phyloP scores from a whole-genome alignment of 2,888 invertebrate species.

The Argynnis bischoffii region DNA sequence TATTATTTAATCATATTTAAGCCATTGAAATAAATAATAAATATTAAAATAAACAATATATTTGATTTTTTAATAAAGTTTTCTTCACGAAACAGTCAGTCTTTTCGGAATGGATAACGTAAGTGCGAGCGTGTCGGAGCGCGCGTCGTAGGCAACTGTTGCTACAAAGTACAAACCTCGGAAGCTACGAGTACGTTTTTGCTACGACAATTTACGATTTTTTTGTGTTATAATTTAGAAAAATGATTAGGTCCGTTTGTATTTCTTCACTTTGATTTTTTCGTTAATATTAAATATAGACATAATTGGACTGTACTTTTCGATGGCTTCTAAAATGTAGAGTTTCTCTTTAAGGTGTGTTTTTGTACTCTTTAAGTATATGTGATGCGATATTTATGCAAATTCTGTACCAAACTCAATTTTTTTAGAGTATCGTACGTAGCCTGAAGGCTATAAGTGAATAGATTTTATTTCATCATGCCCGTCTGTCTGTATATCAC shows the following conservation, averaged over 20 bases:
- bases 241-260: not conserved
- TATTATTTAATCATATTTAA: not conserved
- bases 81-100: conserved; percentile 13
- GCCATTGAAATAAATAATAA: not conserved
- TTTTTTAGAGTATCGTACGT: too few species aligned
- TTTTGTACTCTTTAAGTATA: too few species aligned
- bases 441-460: too few species aligned
- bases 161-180: conserved; percentile 52
- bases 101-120: conserved; percentile 37
- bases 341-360: too few species aligned
- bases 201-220: conserved; percentile 10
- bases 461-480: too few species aligned
- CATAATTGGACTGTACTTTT: too few species aligned
- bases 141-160: conserved; percentile 72
- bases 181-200: conserved; percentile 8
- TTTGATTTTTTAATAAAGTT: conserved; percentile 5
- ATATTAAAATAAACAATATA: conserved; percentile 2
- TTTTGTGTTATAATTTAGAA: not conserved
- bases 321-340: too few species aligned
- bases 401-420: too few species aligned
- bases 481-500: too few species aligned
- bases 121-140: conserved; percentile 63
- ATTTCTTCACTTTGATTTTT: not conserved
- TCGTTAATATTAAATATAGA: too few species aligned
- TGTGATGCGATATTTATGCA: too few species aligned